Base-by-base conservation (phyloP, 2,888 invertebrate species). In the Epicampocera succincta region DNA sequence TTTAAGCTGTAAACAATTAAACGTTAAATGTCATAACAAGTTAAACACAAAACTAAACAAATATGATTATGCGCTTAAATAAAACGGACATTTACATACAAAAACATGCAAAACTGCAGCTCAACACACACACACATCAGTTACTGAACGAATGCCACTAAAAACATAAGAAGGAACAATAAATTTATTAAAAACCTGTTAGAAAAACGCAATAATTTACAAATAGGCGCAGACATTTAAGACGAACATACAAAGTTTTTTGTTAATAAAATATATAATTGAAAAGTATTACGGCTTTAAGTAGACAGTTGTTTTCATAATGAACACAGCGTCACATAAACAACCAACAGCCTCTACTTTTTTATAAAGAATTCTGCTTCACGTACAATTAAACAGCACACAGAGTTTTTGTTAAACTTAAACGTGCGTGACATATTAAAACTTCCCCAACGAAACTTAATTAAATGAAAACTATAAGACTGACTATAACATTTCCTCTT, bases 241-340 rank as follows among this genome's bases (percentile, higher is more conserved):
- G n/a, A 21, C 25, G 33, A 33, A 33, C 33, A 33, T 9, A 33
- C 33, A 33, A 33, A 8, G 33, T 33, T 33, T 9, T 5, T 33
- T 9, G 8, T 33, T 33, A 33, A 33, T n/a, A 33, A 33, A 33
- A 33, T 33, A 46, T n/a, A 46, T 60, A 60, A 52, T 52, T 61
- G 42, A 72, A 72, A 72, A 52, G 19, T 54, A 52, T 61, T 42
- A 61, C 72, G 72, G 72, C 4, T 44, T 61, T 61, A 52, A 61
- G 6, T 52, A 61, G 61, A 61, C 72, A 72, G 60, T 61, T 61
- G 52, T 44, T 72, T 72, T 72, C 29, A 40, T 72, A 61, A 72
- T 72, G 52, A 72, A 72, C 68, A 33, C 29, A 52, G 61, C 50
- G 25, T 56, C 38, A 61, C 42, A 52, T 50, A 17, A 29, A 52